Conservation (phyloP, 2,888 invertebrate species). For the Deroplatys truncata region DNA sequence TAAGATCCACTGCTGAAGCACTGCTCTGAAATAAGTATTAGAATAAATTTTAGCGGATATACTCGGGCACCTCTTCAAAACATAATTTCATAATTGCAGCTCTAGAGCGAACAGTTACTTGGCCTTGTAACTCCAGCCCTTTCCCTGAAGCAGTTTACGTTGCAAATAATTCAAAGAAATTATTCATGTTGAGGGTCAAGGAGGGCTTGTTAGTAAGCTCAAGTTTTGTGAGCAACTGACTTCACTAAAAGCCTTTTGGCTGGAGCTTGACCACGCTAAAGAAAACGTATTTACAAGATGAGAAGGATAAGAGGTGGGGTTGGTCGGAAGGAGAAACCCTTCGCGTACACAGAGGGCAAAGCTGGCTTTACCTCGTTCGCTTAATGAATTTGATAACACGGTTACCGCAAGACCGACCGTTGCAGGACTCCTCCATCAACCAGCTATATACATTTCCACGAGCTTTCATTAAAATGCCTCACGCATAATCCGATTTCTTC, state of each 20-base stretch:
- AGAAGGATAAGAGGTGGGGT: not conserved
- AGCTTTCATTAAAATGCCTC: not conserved
- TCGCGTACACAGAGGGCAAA: not conserved
- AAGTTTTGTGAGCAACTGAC: not conserved
- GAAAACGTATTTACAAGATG: not conserved
- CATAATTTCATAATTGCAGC: not conserved
- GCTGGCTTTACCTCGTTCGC: not conserved
- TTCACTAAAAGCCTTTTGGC: not conserved
- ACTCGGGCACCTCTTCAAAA: not conserved
- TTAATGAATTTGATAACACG: constrained; percentile 21
- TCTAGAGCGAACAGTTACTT: not conserved
- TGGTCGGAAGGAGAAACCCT: not conserved
- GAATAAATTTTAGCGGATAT: not conserved
- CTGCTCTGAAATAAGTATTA: too few relatives aligned
- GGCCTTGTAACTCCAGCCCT: not conserved
- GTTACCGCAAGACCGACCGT: not conserved
- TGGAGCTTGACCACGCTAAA: not conserved
- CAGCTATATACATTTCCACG: not conserved
- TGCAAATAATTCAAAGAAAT: not conserved
- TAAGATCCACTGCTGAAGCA: too few relatives aligned
- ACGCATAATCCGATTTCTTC: not conserved
- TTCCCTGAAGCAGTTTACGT: not conserved
- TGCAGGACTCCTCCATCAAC: not conserved
- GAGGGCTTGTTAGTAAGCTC: not conserved
- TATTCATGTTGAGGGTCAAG: not conserved